phyloP scores from a whole-genome alignment of 2,113 vertebrate genomes.

The Oreochromis aureus region DNA sequence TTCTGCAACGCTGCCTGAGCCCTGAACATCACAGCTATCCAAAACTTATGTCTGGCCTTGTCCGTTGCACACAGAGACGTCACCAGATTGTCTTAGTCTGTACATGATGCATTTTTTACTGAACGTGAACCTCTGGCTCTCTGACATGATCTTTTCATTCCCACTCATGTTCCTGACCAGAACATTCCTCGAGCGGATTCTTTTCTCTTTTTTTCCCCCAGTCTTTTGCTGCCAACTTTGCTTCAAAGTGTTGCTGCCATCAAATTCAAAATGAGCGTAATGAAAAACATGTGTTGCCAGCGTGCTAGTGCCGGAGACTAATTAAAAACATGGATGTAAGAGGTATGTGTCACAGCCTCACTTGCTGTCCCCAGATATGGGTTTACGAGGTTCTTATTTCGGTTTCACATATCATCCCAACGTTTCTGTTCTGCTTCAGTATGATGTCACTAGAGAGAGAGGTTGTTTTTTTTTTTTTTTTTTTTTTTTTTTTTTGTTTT shows the following conservation, averaged over 20 bases:
- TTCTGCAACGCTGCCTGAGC: too few species aligned
- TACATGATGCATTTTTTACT: background rate
- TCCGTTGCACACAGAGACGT: background rate
- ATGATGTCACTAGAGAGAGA: background rate
- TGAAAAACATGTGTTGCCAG: background rate
- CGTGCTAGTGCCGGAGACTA: background rate
- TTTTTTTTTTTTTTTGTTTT: too few species aligned
- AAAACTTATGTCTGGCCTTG: background rate
- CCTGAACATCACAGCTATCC: too few species aligned
- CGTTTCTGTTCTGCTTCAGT: background rate
- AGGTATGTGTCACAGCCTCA: too few species aligned
- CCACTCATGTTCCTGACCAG: background rate
- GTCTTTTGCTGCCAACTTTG: background rate
- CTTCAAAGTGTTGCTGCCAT: background rate
- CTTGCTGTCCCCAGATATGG: background rate
- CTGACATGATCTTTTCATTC: background rate
- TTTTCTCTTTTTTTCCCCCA: rapidly evolving
- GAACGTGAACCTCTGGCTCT: background rate
- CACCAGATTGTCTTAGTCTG: background rate
- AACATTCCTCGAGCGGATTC: background rate
- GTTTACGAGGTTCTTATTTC: background rate
- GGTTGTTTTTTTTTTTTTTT: background rate
- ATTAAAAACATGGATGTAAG: background rate
- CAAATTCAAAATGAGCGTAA: background rate
- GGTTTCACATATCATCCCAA: background rate